Evolutionary conservation across 1,140 invertebrate genomes (phyloP).

Genomic region (Tetraneura akinire): DNA sequence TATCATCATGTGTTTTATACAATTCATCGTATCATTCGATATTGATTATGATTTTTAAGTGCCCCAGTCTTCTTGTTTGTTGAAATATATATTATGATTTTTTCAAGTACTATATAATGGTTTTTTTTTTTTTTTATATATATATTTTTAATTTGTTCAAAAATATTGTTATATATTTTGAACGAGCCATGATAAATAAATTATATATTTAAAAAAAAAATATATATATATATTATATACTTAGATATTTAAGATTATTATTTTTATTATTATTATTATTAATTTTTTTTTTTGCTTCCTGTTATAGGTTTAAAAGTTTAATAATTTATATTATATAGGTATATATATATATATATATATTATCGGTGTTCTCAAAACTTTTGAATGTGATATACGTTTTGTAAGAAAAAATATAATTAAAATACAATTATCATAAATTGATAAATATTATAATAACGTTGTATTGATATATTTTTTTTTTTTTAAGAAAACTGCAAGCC

Average conservation of each 20-base stretch:
- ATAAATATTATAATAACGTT: not conserved
- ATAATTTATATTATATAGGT: slow-evolving; percentile 1
- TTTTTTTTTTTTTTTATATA: slow-evolving; percentile 31
- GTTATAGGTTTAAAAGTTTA: slow-evolving; percentile 50
- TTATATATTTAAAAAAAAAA: not conserved
- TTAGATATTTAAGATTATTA: not conserved
- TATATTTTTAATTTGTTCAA: not conserved
- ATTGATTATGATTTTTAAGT: slow-evolving; percentile 4
- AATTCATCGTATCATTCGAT: too few species aligned
- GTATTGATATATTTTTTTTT: too few species aligned
- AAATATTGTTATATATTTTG: slow-evolving; percentile 40
- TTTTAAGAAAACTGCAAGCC: too few species aligned
- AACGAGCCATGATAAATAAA: slow-evolving; percentile 33
- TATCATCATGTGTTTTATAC: not conserved
- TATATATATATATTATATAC: slow-evolving; percentile 26
- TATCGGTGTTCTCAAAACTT: slow-evolving; percentile 49
- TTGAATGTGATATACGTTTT: slow-evolving; percentile 52
- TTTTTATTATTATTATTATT: too few species aligned
- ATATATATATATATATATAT: not conserved
- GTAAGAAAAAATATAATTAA: slow-evolving; percentile 26
- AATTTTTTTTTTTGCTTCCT: slow-evolving; percentile 42
- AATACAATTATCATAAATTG: slow-evolving; percentile 12
- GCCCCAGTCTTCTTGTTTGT: slow-evolving; percentile 41
- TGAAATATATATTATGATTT: slow-evolving; percentile 10
- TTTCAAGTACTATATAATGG: not conserved